A percentile compares a stretch with the other conserved stretches of the same genome.
Conservation (phyloP, 2,888 invertebrate species). For the Caenorhabditis imperialis region DNA sequence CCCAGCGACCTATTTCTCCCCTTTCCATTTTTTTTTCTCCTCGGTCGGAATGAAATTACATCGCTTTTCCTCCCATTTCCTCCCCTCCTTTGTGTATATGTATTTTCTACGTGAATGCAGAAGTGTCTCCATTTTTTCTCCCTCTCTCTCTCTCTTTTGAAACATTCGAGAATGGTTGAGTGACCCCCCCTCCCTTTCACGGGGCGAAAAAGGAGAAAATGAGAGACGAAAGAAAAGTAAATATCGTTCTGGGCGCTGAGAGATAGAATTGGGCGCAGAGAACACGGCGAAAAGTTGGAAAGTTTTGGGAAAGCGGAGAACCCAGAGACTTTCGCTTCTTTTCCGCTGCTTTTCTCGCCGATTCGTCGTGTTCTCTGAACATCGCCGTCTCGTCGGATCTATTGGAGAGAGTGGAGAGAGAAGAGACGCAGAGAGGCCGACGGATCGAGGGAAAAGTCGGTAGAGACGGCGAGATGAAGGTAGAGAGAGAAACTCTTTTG, state of each 20-base stretch:
- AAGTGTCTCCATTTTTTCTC: too few species aligned
- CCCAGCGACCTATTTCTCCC: too few species aligned
- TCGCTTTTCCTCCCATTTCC: slow-evolving; percentile 11
- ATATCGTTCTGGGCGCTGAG: too few species aligned
- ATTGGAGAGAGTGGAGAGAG: neutral
- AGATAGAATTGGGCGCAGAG: too few species aligned
- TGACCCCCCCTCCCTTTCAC: slow-evolving; percentile 17
- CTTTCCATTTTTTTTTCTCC: slow-evolving; percentile 14
- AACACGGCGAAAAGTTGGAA: too few species aligned
- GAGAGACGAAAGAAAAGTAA: too few species aligned
- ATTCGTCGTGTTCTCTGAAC: too few species aligned
- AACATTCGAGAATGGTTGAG: slow-evolving; percentile 47
- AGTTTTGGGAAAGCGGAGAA: too few species aligned
- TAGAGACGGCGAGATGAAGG: neutral
- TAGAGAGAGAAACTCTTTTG: slow-evolving; percentile 4
- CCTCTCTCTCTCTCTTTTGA: slow-evolving; percentile 21
- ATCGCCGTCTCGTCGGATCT: too few species aligned
- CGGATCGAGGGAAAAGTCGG: neutral
- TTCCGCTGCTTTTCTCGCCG: too few species aligned
- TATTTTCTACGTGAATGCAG: too few species aligned
- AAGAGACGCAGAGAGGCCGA: neutral
- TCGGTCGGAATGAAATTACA: slow-evolving; percentile 35
- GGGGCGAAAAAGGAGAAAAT: too few species aligned
- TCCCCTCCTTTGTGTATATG: slow-evolving; percentile 2
- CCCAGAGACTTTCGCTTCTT: neutral